A percentile compares a stretch with the other conserved stretches of the same genome.
Evolutionary conservation across 64 coral and sea anemone genomes (phyloP).

Genomic region (Hydrozoanthus tunicans): DNA sequence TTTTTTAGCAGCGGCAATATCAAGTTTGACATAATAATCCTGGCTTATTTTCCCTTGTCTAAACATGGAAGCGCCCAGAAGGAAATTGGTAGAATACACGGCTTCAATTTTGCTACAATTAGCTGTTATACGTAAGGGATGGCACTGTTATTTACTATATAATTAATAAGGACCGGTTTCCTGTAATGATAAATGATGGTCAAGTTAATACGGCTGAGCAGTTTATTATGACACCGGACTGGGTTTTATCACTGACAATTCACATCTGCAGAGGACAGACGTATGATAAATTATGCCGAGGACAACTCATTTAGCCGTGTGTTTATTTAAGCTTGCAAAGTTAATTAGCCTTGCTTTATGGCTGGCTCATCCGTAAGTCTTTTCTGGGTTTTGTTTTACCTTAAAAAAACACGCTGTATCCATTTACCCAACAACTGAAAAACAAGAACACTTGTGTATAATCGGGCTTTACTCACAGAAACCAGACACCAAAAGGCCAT

Average conservation of each 20-base stretch:
- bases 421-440: too few species aligned
- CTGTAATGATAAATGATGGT: not conserved
- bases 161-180: not conserved
- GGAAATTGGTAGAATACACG: not conserved
- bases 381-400: too few species aligned
- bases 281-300: not conserved
- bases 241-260: slow-evolving; percentile 15
- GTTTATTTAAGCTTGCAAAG: not conserved
- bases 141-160: not conserved
- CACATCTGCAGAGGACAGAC: slow-evolving; percentile 28
- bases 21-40: slow-evolving; percentile 9
- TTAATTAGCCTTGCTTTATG: not conserved
- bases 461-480: too few species aligned
- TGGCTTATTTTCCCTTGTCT: not conserved
- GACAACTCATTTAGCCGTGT: not conserved
- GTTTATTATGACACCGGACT: not conserved
- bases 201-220: slow-evolving; percentile 24
- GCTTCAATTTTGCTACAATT: not conserved
- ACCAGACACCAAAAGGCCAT: too few species aligned
- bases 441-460: too few species aligned
- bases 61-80: not conserved
- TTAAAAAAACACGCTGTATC: too few species aligned
- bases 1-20: not conserved
- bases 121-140: not conserved
- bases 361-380: too few species aligned